These are phyloP conservation scores for Metellina segmentata DNA, from an alignment of 2,888 invertebrate genomes.

Conservation along the genomic window DNA sequence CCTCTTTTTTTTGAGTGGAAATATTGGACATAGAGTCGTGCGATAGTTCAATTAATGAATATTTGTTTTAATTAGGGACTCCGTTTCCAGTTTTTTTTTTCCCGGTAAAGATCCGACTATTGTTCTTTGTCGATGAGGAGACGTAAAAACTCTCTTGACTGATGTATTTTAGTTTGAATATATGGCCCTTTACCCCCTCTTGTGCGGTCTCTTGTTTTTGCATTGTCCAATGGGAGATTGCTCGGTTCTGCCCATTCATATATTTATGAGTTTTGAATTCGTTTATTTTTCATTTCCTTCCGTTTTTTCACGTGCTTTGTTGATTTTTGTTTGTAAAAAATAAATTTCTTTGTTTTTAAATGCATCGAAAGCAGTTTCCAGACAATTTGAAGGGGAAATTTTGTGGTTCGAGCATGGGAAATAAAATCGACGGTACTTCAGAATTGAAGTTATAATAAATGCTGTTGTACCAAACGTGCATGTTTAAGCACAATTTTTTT, in stretches of 20 bases:
- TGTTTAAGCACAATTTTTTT: no score
- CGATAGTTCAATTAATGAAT: constrained; percentile 41
- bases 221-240: background rate
- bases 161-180: background rate
- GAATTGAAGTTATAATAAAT: no score
- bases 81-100: background rate
- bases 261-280: background rate
- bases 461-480: no score
- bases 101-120: background rate
- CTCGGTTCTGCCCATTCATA: background rate
- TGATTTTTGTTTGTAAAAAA: no score
- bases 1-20: constrained; percentile 7
- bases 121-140: background rate
- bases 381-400: no score
- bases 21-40: constrained; percentile 16
- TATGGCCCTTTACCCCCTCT: no score
- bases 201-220: background rate
- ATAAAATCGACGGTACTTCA: no score
- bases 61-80: constrained; percentile 44
- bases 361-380: no score
- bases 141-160: background rate
- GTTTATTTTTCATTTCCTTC: background rate
- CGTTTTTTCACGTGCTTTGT: background rate
- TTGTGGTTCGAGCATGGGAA: no score
- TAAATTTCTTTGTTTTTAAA: no score